phyloP scores from a whole-genome alignment of 2,797 vertebrate genomes.

The Vultur gryphus region DNA sequence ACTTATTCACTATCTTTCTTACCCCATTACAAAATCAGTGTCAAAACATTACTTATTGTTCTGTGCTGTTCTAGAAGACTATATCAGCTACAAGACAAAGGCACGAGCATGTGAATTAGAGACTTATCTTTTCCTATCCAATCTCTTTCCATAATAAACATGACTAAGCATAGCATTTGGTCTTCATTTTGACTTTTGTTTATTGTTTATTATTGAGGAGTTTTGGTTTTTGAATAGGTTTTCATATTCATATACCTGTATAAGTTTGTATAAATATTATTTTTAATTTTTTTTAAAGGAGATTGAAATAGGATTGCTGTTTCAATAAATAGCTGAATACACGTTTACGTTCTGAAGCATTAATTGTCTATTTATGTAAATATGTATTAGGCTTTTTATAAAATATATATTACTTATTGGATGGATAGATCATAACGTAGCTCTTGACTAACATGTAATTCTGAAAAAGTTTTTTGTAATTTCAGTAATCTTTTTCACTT shows the following conservation, averaged over 20 bases:
- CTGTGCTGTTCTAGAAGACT: conserved; percentile 12
- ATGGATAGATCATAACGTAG: conserved; percentile 5
- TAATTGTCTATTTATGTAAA: conserved; percentile 30
- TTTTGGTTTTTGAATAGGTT: conserved; percentile 2
- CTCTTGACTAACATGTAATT: conserved; percentile 1
- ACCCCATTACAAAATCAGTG: conserved; percentile 7
- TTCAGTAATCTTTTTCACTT: conserved; percentile 42
- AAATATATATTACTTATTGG: conserved; percentile 28
- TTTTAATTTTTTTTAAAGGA: conserved; percentile 28
- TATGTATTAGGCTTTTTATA: conserved; percentile 30
- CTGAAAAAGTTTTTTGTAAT: conserved; percentile 15
- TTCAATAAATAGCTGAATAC: conserved; percentile 53
- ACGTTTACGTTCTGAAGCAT: conserved; percentile 4
- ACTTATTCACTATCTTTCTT: neutral
- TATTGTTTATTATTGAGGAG: conserved; percentile 17
- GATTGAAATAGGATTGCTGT: neutral
- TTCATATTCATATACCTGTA: neutral
- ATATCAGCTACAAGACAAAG: neutral
- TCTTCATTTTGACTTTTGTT: conserved; percentile 22
- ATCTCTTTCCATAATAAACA: neutral
- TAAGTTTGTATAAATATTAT: neutral
- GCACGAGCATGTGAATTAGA: neutral
- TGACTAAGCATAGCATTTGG: conserved; percentile 1
- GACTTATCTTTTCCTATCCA: neutral
- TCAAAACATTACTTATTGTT: conserved; percentile 30